Evolutionary conservation across 1,140 invertebrate genomes (phyloP), one percentile per base, ranked within the genome.

Genomic region (Helicoverpa zea): DNA sequence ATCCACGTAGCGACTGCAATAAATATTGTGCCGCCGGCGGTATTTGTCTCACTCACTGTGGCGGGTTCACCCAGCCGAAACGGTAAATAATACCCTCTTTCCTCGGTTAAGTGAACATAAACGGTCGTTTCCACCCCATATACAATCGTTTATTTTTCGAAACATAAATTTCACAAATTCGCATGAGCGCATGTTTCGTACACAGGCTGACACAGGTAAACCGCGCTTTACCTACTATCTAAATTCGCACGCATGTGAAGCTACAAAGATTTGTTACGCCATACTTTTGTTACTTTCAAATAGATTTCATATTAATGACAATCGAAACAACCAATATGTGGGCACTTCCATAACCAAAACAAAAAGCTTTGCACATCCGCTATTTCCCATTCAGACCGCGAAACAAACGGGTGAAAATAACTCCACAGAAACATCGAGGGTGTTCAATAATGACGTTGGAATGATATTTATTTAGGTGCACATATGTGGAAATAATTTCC

Each of bases 381-480:
- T 76, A 77, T 84, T 87, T 86, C 81, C 84, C 82, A 84, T 87
- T 80, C 79, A 84, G 87, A 89, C 88, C 87, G 86, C 86, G 82
- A 89, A 43, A 88, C 87, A 85, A 91, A 89, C 89, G 89, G 89
- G 91, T 93, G 91, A 89, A 90, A 93, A 93, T 94, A 90, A 82
- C 89, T 93, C 80, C 80, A 91, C 89, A 91, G 83, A 83, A 88
- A 86, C 84, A 81, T 82, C 68, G 88, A 87, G 79, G 91, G 87
- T 86, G 94, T 95, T 94, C 95, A 96, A 96, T 96, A 95, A 95
- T 91, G 94, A 94, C 93, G 90, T 88, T 84, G 86, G 86, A 94
- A 94, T 94, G 90, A 94, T 95, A 94, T 95, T 94, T 95, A 92
- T 94, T 94, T 94, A 94, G 92, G 92, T 91, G 94, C 94, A 94